Evolutionary conservation across 1,140 invertebrate genomes (phyloP).

Genomic region (Zaprionus kolodkinae): DNA sequence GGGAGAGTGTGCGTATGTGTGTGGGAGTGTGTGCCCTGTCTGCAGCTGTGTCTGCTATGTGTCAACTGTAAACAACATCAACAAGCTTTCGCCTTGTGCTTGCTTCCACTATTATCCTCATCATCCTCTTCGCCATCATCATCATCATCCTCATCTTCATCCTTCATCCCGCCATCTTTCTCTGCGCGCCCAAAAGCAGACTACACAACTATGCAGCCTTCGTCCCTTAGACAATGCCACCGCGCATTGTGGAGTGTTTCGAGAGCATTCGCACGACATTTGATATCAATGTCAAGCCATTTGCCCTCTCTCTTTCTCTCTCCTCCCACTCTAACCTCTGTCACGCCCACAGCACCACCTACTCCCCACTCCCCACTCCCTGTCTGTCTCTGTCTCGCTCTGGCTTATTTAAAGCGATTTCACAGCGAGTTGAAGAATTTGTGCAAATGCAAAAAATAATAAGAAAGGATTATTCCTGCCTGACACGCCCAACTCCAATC

Average conservation of each 20-base stretch:
- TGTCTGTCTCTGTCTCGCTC: constrained; percentile 10
- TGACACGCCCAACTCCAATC: constrained; percentile 72
- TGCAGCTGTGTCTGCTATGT: constrained; percentile 78
- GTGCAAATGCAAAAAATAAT: constrained; percentile 40
- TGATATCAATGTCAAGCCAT: constrained; percentile 80
- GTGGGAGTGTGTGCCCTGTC: constrained; percentile 50
- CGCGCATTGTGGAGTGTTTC: constrained; percentile 35
- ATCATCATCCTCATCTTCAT: constrained; percentile 11
- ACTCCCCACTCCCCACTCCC: too few relatives aligned
- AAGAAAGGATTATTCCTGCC: constrained; percentile 68
- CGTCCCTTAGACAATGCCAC: constrained; percentile 53
- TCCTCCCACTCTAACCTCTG: neutral
- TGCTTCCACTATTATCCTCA: neutral
- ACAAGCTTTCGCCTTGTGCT: constrained; percentile 23
- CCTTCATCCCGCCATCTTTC: too few relatives aligned
- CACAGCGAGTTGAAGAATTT: constrained; percentile 36
- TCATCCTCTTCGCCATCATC: constrained; percentile 11
- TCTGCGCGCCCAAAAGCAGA: constrained; percentile 59
- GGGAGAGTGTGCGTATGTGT: constrained; percentile 8
- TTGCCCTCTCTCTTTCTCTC: constrained; percentile 38
- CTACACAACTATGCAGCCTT: constrained; percentile 62
- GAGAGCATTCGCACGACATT: constrained; percentile 68
- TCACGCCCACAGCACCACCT: neutral
- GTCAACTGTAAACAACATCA: constrained; percentile 80
- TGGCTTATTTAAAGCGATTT: constrained; percentile 50